Conservation (phyloP, 2,888 invertebrate species). For the Leistus spinibarbis region DNA sequence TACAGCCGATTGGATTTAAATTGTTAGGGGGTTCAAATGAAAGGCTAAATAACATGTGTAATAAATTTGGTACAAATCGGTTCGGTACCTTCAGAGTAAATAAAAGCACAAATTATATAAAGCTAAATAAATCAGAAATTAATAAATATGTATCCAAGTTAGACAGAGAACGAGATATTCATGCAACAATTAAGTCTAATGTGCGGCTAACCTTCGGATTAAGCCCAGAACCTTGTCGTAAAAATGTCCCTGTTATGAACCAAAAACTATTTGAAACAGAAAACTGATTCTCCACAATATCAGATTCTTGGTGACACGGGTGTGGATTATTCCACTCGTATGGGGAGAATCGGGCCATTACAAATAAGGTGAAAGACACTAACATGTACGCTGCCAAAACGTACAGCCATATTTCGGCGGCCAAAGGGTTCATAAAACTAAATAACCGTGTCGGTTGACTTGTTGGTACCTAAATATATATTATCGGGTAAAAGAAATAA, state of each 20-base stretch:
- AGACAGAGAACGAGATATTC: too few relatives aligned
- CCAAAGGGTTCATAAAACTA: slow-evolving; percentile 95
- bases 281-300: slow-evolving; percentile 94
- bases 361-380: slow-evolving; percentile 92
- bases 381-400: slow-evolving; percentile 92
- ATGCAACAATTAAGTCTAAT: slow-evolving; percentile 8
- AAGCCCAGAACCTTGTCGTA: slow-evolving; percentile 83
- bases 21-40: too few relatives aligned
- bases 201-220: slow-evolving; percentile 75
- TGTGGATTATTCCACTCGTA: slow-evolving; percentile 92
- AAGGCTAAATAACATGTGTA: too few relatives aligned
- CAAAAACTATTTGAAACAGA: slow-evolving; percentile 91
- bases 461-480: slow-evolving; percentile 75
- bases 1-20: too few relatives aligned
- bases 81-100: neutral
- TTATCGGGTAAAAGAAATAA: neutral
- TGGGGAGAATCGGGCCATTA: slow-evolving; percentile 95
- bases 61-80: too few relatives aligned
- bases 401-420: slow-evolving; percentile 96
- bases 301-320: slow-evolving; percentile 80
- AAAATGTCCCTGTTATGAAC: slow-evolving; percentile 89
- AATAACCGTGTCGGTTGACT: slow-evolving; percentile 87
- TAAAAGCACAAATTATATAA: too few relatives aligned
- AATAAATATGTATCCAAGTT: too few relatives aligned
- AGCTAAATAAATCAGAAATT: too few relatives aligned